Conservation (phyloP, 2,113 vertebrate genomes). For the Coptodon rendalli region DNA sequence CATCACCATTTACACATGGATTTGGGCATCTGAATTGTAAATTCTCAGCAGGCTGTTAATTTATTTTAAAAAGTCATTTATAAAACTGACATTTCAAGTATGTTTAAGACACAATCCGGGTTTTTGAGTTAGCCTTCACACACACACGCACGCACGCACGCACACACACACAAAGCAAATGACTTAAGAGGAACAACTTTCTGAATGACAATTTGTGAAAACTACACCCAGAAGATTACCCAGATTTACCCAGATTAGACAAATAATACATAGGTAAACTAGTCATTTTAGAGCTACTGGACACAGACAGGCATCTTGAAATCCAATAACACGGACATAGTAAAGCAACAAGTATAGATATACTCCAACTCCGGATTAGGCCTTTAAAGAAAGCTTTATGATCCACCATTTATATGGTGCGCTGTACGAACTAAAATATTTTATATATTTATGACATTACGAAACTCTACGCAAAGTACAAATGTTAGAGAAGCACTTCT, state of each 20-base stretch:
- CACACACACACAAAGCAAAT: background rate
- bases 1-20: slow-evolving; percentile 4
- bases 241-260: background rate
- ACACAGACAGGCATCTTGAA: background rate
- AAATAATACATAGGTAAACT: background rate
- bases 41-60: slow-evolving; percentile 64
- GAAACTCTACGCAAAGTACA: slow-evolving; percentile 51
- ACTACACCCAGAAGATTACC: background rate
- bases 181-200: background rate
- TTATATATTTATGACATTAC: slow-evolving; percentile 41
- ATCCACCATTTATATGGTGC: slow-evolving; percentile 5
- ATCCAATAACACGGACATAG: background rate
- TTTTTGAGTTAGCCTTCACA: background rate
- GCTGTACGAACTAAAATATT: slow-evolving; percentile 21
- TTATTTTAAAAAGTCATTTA: slow-evolving; percentile 48
- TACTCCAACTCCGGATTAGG: slow-evolving; percentile 28
- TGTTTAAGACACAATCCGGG: slow-evolving; percentile 40
- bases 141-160: background rate
- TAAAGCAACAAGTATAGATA: background rate
- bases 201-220: background rate
- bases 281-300: background rate
- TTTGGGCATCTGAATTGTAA: slow-evolving; percentile 16
- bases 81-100: slow-evolving; percentile 64
- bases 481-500: background rate
- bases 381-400: slow-evolving; percentile 50